These are phyloP conservation scores for Cerceris ruficornis DNA, from an alignment of 2,888 invertebrate species.

Conservation along the genomic window DNA sequence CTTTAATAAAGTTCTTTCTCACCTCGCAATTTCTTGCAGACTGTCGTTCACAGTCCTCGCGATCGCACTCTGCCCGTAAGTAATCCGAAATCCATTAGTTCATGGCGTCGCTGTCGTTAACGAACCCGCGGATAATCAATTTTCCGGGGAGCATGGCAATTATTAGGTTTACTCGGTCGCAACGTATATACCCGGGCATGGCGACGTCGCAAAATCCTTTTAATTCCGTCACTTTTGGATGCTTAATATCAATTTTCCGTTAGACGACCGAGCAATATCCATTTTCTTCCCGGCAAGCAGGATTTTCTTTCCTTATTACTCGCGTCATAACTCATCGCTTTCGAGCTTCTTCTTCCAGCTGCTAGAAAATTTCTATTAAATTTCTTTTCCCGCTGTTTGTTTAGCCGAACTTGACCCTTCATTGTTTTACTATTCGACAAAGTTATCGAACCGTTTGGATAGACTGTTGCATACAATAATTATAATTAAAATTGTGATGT, in stretches of 20 bases:
- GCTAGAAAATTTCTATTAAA: constrained; percentile 33
- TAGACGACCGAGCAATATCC: constrained; percentile 29
- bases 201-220: constrained; percentile 25
- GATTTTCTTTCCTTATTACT: constrained; percentile 31
- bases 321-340: constrained; percentile 37
- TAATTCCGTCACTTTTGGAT: constrained; percentile 35
- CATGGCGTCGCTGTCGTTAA: constrained; percentile 64
- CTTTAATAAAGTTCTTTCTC: constrained; percentile 23
- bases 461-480: no score
- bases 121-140: constrained; percentile 73
- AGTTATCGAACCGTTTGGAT: background rate
- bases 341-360: constrained; percentile 20
- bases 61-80: constrained; percentile 35
- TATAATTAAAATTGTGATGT: no score
- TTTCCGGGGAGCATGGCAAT: constrained; percentile 70
- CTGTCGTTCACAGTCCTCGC: constrained; percentile 24
- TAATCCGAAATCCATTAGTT: constrained; percentile 74
- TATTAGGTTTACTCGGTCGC: constrained; percentile 69
- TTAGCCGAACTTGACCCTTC: background rate
- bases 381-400: background rate
- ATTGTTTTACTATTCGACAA: background rate
- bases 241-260: constrained; percentile 49
- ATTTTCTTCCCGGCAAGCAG: constrained; percentile 19
- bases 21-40: constrained; percentile 24
- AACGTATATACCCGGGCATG: constrained; percentile 1